These are phyloP conservation scores for Thysanoteuthis rhombus DNA, from an alignment of 2,888 invertebrate species.

Conservation along the genomic window DNA sequence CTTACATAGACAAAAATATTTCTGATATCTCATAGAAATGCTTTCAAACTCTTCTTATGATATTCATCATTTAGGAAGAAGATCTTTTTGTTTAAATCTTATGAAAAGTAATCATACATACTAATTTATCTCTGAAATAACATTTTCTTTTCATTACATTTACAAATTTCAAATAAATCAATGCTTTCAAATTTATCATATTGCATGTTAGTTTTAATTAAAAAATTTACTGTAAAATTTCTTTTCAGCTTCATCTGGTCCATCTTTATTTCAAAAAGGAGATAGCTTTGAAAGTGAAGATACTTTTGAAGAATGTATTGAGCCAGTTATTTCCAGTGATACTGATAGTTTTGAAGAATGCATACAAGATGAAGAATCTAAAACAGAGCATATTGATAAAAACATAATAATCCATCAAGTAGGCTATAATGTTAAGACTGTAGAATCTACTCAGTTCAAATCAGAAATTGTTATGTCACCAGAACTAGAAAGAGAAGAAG, in stretches of 20 bases:
- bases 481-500: constrained; percentile 1
- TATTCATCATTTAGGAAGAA: neutral
- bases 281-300: constrained; percentile 28
- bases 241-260: constrained; percentile 24
- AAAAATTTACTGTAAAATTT: constrained; percentile 12
- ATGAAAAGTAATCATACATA: neutral
- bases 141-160: neutral
- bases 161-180: neutral
- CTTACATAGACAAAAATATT: neutral
- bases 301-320: constrained; percentile 25
- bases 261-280: constrained; percentile 24
- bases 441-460: neutral
- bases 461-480: constrained; percentile 24
- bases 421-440: neutral
- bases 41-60: neutral
- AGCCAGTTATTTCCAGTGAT: neutral
- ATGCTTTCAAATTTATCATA: neutral
- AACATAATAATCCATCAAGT: neutral
- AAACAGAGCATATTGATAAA: neutral
- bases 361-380: neutral
- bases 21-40: neutral
- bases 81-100: neutral
- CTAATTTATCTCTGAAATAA: neutral
- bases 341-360: constrained; percentile 26
- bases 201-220: neutral